Conservation (phyloP, 92 coral and sea anemone species). For the Parazoanthus darwini region DNA sequence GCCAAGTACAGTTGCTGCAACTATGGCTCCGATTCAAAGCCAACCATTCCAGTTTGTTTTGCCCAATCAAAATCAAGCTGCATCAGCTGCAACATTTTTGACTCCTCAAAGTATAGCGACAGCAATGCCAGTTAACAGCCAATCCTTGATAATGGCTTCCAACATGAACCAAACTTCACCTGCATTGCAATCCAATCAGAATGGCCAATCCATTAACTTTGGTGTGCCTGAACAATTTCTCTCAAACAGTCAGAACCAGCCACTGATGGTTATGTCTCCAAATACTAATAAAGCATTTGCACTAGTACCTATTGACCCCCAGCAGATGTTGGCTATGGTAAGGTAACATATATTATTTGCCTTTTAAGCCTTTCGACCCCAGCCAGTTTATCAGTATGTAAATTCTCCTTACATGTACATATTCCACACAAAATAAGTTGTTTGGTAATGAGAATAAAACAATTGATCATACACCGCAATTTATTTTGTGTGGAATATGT, state of each 20-base stretch:
- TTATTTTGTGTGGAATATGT: too few species aligned
- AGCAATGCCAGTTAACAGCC: conserved; percentile 20
- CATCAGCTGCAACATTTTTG: conserved; percentile 9
- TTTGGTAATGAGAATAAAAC: too few species aligned
- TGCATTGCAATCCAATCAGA: conserved; percentile 18
- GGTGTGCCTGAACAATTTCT: conserved; percentile 33
- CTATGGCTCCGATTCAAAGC: conserved; percentile 16
- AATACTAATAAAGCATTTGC: conserved; percentile 45
- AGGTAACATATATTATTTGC: not conserved
- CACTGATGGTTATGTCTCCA: conserved; percentile 38
- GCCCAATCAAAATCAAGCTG: conserved; percentile 25
- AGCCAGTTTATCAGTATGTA: too few species aligned
- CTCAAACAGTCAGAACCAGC: conserved; percentile 37
- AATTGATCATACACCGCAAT: too few species aligned
- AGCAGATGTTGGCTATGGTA: conserved; percentile 42
- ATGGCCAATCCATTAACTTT: conserved; percentile 18
- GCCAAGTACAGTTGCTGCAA: conserved; percentile 28
- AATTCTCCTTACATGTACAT: too few species aligned
- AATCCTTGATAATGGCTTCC: conserved; percentile 25
- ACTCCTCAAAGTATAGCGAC: conserved; percentile 13
- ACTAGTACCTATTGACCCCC: conserved; percentile 32
- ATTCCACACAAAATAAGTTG: too few species aligned
- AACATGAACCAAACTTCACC: conserved; percentile 12
- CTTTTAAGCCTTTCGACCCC: not conserved
- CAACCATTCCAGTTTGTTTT: conserved; percentile 19